Percentiles rank a stretch among this genome's conserved stretches.
Evolutionary conservation across 2,113 vertebrate species (phyloP).

Genomic region (Eira barbara): DNA sequence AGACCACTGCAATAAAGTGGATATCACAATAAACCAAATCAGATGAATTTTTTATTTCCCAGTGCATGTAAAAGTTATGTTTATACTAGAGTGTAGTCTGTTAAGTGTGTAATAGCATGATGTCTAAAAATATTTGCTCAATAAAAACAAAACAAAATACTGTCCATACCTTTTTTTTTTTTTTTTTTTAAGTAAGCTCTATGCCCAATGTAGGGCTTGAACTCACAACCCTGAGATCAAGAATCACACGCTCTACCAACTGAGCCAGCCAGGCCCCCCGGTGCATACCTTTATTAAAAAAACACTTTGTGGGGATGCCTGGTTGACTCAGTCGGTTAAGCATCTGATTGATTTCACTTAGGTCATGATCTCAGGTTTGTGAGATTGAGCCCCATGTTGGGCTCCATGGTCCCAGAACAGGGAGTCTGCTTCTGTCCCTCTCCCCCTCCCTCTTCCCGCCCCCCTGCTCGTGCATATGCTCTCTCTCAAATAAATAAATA

Average conservation of each 20-base stretch:
- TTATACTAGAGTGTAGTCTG: background rate
- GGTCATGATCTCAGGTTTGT: background rate
- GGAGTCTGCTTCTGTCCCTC: no score
- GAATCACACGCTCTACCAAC: background rate
- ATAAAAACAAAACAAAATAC: background rate
- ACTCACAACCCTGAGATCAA: background rate
- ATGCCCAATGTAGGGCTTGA: background rate
- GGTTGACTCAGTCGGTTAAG: no score
- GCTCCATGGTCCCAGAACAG: background rate
- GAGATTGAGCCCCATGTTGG: background rate
- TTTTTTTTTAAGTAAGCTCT: background rate
- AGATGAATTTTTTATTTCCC: background rate
- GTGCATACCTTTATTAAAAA: background rate
- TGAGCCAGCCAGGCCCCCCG: background rate
- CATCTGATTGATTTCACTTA: background rate
- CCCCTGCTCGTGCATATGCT: no score
- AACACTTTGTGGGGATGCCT: background rate
- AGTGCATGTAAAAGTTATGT: background rate
- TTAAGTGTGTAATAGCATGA: background rate
- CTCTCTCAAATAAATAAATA: no score
- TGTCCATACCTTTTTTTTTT: no score
- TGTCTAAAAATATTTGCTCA: background rate
- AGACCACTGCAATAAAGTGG: background rate
- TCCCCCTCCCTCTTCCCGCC: no score
- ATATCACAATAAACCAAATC: background rate